Base-by-base conservation (phyloP, 37 sponge, comb jelly and placozoan species). In the Bolinopsis microptera region DNA sequence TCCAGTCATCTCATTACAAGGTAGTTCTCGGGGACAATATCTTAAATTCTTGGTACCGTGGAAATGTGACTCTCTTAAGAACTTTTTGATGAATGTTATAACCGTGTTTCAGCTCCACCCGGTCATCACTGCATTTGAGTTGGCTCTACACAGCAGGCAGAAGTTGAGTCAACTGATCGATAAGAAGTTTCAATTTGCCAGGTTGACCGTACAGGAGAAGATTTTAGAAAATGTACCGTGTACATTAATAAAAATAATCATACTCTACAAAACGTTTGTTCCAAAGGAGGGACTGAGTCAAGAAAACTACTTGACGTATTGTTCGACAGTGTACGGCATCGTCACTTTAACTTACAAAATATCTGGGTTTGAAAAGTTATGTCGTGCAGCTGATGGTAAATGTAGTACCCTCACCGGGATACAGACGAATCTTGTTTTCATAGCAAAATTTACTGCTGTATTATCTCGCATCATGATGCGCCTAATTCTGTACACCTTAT, bases 161-260 rank as follows among this genome's bases (percentile, higher is more conserved):
- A 70, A 26, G 25, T 3, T 70, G 74, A 70, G 74, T n/a, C 1
- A 9, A 3, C 16, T 70, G 25, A 70, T 70, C 30, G 3, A 70
- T 2, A 70, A 70, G 21, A 70, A 26, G 30, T 70, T 70, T n/a
- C 74, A 70, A 24, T 70, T 70, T 22, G 26, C 21, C 25, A 28
- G 74, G 28, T 70, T 70, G 74, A 26, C 74, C 5, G 74, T 70
- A 9, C 74, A 70, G 21, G 74, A 70, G 21, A 70, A 70, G 74
- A 22, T 70, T 1, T 22, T 70, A 8, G 74, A 70, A 26, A 70
- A 70, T n/a, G 74, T 70, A 2, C 74, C 74, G 25, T 70, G 74
- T 22, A 70, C 74, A 28, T 70, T 70, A n/a, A 70, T 70, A 70
- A 70, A 70, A 70, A 22, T 70, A n/a, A 8, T 70, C 16, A 22